Base-by-base conservation (phyloP, 2,888 invertebrate genomes). In the Lumbricus terrestris region DNA sequence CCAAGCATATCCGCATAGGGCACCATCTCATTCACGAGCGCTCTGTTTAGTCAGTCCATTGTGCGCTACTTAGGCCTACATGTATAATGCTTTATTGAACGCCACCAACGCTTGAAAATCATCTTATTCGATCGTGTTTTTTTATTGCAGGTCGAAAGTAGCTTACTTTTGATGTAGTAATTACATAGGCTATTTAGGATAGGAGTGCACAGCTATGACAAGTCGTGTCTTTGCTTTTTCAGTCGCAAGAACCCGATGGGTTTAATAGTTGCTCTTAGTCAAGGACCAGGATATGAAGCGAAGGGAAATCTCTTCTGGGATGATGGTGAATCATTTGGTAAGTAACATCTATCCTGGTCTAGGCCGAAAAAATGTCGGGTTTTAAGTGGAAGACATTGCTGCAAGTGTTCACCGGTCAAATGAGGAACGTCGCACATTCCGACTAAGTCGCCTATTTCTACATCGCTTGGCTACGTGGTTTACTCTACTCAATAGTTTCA, bases 221-320 rank as follows among this genome's bases (percentile, higher is more conserved):
- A 69, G n/a, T 13, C 29, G n/a, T n/a, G 29, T 4, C 18, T 35
- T 20, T 85, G 11, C 23, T 85, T 85, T 90, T 91, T n/a, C 92
- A 95, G 95, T 13, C 96, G 97, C 89, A 95, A 96, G 92, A 96
- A 91, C 23, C 89, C 91, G 16, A 90, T 92, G 90, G 92, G 92
- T 29, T 34, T 92, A 29, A 83, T 92, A 18, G 91, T 92, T 20
- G 92, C 92, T 11, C 89, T 92, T 29, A 91, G 91, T 40, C 88
- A 90, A 29, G 88, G 37, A 16, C 90, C 90, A 11, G 35, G 23
- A 18, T 90, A 90, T 16, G 69, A 92, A 40, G 92, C 92, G 15
- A 33, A 34, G 20, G 92, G 92, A 37, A 88, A 90, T n/a, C 91
- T 92, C 34, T 92, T 92, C 91, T 92, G 92, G 92, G 92, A 92